Base-by-base conservation (phyloP, 1,140 invertebrate species). In the Lordiphosa collinella region DNA sequence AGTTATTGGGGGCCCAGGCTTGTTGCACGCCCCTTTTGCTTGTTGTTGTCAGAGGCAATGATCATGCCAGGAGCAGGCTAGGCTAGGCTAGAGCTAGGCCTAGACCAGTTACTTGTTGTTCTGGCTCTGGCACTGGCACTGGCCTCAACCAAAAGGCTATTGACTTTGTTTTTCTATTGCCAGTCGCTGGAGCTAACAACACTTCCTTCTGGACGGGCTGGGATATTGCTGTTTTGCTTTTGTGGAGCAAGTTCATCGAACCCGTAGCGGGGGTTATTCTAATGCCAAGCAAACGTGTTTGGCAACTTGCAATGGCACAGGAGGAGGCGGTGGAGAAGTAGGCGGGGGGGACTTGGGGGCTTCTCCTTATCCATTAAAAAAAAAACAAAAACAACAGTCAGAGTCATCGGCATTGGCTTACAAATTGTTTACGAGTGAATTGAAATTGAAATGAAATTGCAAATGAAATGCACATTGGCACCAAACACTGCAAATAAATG, bases 151-250 rank as follows among this genome's bases (percentile, higher is more conserved):
- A 25, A 60, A 76, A 82, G 75, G 71, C 75, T 80, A 54, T 80
- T 80, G 75, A 80, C 75, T 80, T 76, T 80, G 64, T 80, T 80
- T 80, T 80, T 80, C 75, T 80, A 80, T 80, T 82, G 75, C 75
- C 76, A 57, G 75, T 73, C 62, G 46, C 22, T 14, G 44, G 22
- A 13, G 37, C 29, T 34, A 29, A 25, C 36, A 67, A 54, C 70
- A 82, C 75, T 82, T 82, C 75, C 76, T 79, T 63, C 75, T 82
- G 35, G 12, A 9, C 49, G 34, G 37, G 38, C 54, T 69, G 50
- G 59, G 57, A 53, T 61, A 61, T 58, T 35, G 44, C 18, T 32
- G 59, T 54, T 44, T 13, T 40, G 48, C 44, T 51, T 51, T 55
- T 32, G 40, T 47, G 43, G 51, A 41, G 37, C 49, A 50, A 50